phyloP scores from a whole-genome alignment of 2,113 vertebrate genomes.

The Pycnonotus jocosus region DNA sequence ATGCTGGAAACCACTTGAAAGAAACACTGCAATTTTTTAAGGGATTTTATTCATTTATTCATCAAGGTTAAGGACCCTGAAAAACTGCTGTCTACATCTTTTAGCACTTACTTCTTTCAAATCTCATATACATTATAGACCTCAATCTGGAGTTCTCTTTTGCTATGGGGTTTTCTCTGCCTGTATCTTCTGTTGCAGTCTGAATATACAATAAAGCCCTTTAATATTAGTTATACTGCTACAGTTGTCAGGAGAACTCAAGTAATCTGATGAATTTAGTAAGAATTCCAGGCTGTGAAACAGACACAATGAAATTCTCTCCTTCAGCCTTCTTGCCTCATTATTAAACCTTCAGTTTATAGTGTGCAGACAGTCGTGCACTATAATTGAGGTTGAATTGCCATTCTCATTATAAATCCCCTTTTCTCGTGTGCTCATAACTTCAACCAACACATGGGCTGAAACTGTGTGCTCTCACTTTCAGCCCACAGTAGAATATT shows the following conservation, averaged over 20 bases:
- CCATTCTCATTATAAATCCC: slow-evolving; percentile 56
- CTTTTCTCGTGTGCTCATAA: slow-evolving; percentile 1
- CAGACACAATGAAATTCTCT: slow-evolving; percentile 46
- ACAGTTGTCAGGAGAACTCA: slow-evolving; percentile 51
- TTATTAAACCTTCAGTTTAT: slow-evolving; percentile 58
- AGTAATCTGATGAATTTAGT: slow-evolving; percentile 39
- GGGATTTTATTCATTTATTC: slow-evolving; percentile 73
- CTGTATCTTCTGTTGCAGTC: slow-evolving; percentile 36
- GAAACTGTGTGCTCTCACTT: background rate
- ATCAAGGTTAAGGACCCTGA: slow-evolving; percentile 73
- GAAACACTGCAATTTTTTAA: slow-evolving; percentile 61
- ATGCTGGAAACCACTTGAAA: slow-evolving; percentile 67
- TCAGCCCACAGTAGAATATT: slow-evolving; percentile 27
- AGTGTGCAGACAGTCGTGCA: slow-evolving; percentile 19
- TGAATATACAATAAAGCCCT: slow-evolving; percentile 51
- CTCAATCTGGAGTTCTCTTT: slow-evolving; percentile 36
- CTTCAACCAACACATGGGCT: slow-evolving; percentile 38
- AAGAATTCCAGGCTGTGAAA: slow-evolving; percentile 32
- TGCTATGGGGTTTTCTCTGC: slow-evolving; percentile 33
- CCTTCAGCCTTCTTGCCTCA: slow-evolving; percentile 26
- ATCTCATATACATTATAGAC: slow-evolving; percentile 53
- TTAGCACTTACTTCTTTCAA: slow-evolving; percentile 64
- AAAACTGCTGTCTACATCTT: slow-evolving; percentile 69
- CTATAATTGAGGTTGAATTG: slow-evolving; percentile 61
- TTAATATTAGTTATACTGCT: slow-evolving; percentile 55